Conservation (phyloP, 2,888 invertebrate genomes). For the Apamea monoglypha region DNA sequence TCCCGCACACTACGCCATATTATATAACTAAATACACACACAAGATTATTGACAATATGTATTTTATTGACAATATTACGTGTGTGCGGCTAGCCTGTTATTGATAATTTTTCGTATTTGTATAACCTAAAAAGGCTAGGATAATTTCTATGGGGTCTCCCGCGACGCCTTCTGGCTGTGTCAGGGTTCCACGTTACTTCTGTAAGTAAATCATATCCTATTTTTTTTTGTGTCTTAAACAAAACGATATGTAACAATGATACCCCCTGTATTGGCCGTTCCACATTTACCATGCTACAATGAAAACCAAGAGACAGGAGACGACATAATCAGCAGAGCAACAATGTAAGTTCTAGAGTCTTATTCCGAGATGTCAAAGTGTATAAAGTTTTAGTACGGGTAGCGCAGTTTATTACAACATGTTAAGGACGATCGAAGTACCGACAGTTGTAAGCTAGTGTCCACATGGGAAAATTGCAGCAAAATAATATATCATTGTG, state of each 20-base stretch:
- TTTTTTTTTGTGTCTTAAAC: neutral
- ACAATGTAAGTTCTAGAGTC: conserved; percentile 50
- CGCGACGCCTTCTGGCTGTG: neutral
- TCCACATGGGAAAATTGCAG: neutral
- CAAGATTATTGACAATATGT: too few species aligned
- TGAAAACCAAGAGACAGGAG: neutral
- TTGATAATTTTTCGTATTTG: too few species aligned
- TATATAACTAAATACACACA: too few species aligned
- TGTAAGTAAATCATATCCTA: neutral
- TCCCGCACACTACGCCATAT: too few species aligned
- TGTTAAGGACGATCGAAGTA: conserved; percentile 38
- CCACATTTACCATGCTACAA: conserved; percentile 11
- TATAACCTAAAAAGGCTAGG: too few species aligned
- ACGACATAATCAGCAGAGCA: conserved; percentile 41
- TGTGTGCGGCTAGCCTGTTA: too few species aligned
- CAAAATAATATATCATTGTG: neutral
- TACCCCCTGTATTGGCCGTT: neutral
- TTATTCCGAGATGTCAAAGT: conserved; percentile 46
- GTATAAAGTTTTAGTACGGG: conserved; percentile 56
- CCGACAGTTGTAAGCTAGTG: conserved; percentile 13
- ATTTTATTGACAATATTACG: too few species aligned
- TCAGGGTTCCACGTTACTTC: neutral
- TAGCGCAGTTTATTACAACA: conserved; percentile 47
- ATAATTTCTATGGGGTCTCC: neutral
- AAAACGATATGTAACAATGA: neutral